A percentile compares a stretch with the other conserved stretches of the same genome.
phyloP scores from a whole-genome alignment of 2,113 vertebrate species.

The Hippoglossus stenolepis region DNA sequence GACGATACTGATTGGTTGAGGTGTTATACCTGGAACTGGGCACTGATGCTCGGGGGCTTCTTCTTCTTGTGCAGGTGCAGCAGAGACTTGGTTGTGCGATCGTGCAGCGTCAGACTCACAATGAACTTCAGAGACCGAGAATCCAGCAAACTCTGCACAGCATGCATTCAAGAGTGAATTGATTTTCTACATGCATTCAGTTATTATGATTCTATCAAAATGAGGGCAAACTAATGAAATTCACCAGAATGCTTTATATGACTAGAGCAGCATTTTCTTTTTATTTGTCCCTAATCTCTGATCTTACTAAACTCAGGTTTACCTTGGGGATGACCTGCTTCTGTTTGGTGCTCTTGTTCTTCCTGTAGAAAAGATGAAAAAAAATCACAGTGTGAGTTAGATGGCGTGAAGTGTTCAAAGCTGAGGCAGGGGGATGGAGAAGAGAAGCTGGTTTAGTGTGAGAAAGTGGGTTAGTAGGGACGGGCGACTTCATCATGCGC shows the following conservation, averaged over 20 bases:
- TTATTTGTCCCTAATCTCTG: background rate
- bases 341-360: conserved; percentile 89
- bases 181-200: background rate
- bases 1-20: background rate
- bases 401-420: conserved; percentile 16
- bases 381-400: conserved; percentile 52
- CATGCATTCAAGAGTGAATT: background rate
- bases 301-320: conserved; percentile 39
- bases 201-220: background rate
- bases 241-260: background rate
- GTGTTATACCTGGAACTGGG: conserved; percentile 93
- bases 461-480: conserved; percentile 67
- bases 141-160: conserved; percentile 90
- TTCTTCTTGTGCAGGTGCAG: conserved; percentile 98
- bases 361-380: conserved; percentile 87
- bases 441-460: conserved; percentile 32
- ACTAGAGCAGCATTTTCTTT: background rate
- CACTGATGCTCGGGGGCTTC: conserved; percentile 96
- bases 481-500: conserved; percentile 69
- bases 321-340: conserved; percentile 98
- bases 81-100: conserved; percentile 95
- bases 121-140: conserved; percentile 94
- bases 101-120: conserved; percentile 92
- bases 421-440: conserved; percentile 33
- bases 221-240: background rate